A percentile compares a stretch with the other conserved stretches of the same genome.
Evolutionary conservation across 2,888 invertebrate genomes (phyloP).

Genomic region (Marasmarcha lunaedactyla): DNA sequence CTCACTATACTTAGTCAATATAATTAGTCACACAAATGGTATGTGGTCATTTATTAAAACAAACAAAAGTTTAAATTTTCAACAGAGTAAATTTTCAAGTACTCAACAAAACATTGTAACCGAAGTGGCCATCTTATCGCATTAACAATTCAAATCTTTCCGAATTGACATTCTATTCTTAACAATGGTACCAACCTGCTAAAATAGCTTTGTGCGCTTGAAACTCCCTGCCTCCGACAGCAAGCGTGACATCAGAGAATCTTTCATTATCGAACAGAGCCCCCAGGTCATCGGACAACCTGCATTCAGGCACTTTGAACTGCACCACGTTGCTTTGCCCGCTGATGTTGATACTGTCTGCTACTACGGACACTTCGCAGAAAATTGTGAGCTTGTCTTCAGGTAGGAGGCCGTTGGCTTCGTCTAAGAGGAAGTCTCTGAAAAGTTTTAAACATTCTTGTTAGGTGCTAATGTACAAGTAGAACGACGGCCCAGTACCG

Average conservation of each 20-base stretch:
- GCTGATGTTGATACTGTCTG: slow-evolving; percentile 99
- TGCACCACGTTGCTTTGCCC: slow-evolving; percentile 98
- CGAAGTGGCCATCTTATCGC: too few relatives aligned
- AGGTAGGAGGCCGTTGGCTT: slow-evolving; percentile 97
- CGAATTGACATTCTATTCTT: too few relatives aligned
- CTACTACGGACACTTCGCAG: slow-evolving; percentile 97
- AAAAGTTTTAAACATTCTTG: slow-evolving; percentile 20
- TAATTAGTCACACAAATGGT: too few relatives aligned
- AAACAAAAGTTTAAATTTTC: too few relatives aligned
- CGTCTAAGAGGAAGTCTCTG: slow-evolving; percentile 97
- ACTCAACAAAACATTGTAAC: too few relatives aligned
- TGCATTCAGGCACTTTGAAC: slow-evolving; percentile 96
- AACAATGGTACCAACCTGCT: slow-evolving; percentile 78
- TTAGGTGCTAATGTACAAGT: slow-evolving; percentile 3
- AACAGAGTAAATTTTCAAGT: too few relatives aligned
- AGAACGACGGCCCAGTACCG: too few relatives aligned
- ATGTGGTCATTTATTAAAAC: too few relatives aligned
- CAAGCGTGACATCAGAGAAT: slow-evolving; percentile 97
- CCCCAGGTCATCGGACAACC: slow-evolving; percentile 93
- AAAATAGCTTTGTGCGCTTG: slow-evolving; percentile 98
- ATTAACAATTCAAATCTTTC: too few relatives aligned
- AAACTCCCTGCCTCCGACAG: slow-evolving; percentile 90
- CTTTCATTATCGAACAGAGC: slow-evolving; percentile 96
- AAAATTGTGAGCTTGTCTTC: slow-evolving; percentile 99
- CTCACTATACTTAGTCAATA: too few relatives aligned